Base-by-base conservation (phyloP, 2,797 vertebrate species). In the Urocyon cinereoargenteus region DNA sequence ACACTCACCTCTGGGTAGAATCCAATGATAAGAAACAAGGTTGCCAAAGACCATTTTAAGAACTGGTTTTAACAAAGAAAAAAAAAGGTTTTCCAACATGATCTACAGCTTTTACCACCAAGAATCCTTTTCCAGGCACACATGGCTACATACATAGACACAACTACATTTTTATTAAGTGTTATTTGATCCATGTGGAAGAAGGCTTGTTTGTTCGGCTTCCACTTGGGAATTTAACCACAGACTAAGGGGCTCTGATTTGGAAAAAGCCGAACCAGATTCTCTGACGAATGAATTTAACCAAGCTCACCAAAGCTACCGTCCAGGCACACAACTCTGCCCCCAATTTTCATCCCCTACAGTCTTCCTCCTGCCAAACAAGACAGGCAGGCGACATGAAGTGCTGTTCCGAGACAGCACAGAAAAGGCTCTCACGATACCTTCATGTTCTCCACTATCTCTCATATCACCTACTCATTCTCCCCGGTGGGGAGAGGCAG, bases 101-200 rank as follows among this genome's bases (percentile, higher is more conserved):
- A 79, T 88, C 87, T 88, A 55, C 62, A 95, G 82, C 45, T 22
- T 40, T 84, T 51, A 81, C 31, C 49, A 34, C 31, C 57, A 49
- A 40, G 64, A 90, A 78, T 55, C 45, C 34, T 68, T 82, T 40
- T 64, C 85, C 77, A n/a, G 6, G 18, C 15, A 15, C 28, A 31
- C 19, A 1, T 22, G 87, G 28, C 83, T 78, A 21, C 0, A 0
- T 0, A 72, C 14, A 15, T 0, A 36, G 3, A 81, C 34, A 78
- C 19, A 53, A 61, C 57, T 59, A 75, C n/a, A 13, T 66, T 96
- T 95, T 97, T 91, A 97, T 94, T 92, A 82, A 96, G 82, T 89
- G 85, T 40, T 86, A 86, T 40, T 84, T 94, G 96, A 96, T 96
- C 92, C 70, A 40, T 78, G 81, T 84, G 90, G 89, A 91, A 88